Conservation (phyloP, 2,888 invertebrate species). For the Cyclophora punctaria region DNA sequence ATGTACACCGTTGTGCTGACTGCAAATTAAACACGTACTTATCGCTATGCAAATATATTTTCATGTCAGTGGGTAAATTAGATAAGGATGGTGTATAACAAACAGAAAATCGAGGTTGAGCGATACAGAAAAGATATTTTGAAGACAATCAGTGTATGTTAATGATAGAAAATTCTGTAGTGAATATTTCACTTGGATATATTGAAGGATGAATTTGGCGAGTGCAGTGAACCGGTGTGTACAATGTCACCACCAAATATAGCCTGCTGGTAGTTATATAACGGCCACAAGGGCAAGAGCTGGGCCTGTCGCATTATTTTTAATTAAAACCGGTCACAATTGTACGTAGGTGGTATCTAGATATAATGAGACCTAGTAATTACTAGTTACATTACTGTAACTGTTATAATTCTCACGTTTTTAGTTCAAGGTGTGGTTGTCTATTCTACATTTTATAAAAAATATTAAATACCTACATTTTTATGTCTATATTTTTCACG, state of each 20-base stretch:
- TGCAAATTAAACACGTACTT: conserved; percentile 36
- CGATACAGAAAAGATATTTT: conserved; percentile 24
- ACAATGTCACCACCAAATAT: conserved; percentile 37
- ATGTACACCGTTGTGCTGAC: conserved; percentile 23
- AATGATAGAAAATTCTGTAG: neutral
- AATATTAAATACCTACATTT: too few relatives aligned
- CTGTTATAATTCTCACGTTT: neutral
- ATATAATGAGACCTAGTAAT: neutral
- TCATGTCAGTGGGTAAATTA: conserved; percentile 52
- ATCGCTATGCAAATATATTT: conserved; percentile 39
- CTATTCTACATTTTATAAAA: too few relatives aligned
- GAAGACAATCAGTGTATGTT: conserved; percentile 13
- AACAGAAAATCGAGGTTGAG: conserved; percentile 34
- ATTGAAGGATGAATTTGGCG: conserved; percentile 18
- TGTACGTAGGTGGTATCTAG: neutral
- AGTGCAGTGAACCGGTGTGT: conserved; percentile 53
- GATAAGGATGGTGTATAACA: conserved; percentile 46
- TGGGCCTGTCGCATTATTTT: conserved; percentile 41
- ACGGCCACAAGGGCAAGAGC: conserved; percentile 47
- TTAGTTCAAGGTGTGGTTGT: neutral
- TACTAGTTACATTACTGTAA: conserved; percentile 2
- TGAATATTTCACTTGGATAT: neutral
- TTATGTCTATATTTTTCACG: too few relatives aligned
- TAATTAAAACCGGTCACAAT: conserved; percentile 30
- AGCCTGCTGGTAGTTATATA: conserved; percentile 37